Conservation (phyloP, 2,888 invertebrate species). For the Allophyes oxyacanthae region DNA sequence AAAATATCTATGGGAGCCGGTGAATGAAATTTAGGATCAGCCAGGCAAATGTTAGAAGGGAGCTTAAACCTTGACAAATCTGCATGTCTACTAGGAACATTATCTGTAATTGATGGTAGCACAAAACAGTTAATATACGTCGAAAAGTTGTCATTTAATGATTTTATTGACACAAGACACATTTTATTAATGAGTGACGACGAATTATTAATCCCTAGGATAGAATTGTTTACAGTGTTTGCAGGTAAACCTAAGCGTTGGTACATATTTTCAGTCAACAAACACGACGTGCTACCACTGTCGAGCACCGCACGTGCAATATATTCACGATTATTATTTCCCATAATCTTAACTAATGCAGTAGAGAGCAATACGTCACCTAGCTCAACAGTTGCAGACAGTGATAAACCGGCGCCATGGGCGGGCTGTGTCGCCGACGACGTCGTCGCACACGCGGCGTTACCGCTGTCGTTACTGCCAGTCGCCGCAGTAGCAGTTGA, state of each 20-base stretch:
- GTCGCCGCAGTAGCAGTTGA: too few species aligned
- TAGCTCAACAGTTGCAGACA: too few species aligned
- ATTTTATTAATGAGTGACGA: conserved; percentile 27
- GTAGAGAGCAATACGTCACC: conserved; percentile 29
- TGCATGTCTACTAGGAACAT: conserved; percentile 28
- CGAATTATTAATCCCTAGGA: conserved; percentile 44
- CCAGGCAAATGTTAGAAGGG: conserved; percentile 35
- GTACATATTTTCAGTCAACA: conserved; percentile 29
- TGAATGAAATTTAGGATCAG: conserved; percentile 21
- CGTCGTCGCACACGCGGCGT: too few species aligned
- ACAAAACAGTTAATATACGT: conserved; percentile 39
- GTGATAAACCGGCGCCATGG: too few species aligned
- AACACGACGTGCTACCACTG: conserved; percentile 23
- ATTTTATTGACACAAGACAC: conserved; percentile 28
- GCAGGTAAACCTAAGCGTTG: conserved; percentile 27
- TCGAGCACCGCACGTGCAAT: conserved; percentile 20
- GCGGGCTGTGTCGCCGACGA: too few species aligned
- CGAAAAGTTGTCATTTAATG: conserved; percentile 25
- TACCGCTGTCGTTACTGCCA: too few species aligned
- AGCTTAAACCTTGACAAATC: conserved; percentile 32
- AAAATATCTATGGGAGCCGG: conserved; percentile 48
- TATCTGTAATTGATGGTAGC: conserved; percentile 42
- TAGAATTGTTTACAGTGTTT: conserved; percentile 23
- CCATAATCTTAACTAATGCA: conserved; percentile 32
- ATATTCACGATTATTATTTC: conserved; percentile 15